These are phyloP conservation scores for Lepidonotus clava DNA, from an alignment of 2,888 invertebrate species.

Conservation along the genomic window DNA sequence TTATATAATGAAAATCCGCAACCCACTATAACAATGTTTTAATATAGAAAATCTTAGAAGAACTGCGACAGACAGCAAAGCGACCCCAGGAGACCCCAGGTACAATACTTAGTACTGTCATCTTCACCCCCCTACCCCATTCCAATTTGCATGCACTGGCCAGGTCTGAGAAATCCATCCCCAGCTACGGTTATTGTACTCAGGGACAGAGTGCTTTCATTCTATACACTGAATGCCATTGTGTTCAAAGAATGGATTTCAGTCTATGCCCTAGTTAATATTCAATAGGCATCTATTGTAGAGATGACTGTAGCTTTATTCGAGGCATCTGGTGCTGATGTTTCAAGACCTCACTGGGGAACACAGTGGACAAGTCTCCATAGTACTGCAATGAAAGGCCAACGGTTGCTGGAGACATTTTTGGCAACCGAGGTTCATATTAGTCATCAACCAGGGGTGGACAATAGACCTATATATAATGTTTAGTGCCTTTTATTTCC, in stretches of 20 bases:
- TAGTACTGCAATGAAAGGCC: background rate
- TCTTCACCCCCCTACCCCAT: too few species aligned
- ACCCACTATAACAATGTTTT: too few species aligned
- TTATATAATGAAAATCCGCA: too few species aligned
- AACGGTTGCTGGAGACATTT: background rate
- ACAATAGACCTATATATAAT: background rate
- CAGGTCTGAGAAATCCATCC: too few species aligned
- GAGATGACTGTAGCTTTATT: background rate
- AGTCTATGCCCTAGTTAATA: background rate
- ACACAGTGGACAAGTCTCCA: too few species aligned
- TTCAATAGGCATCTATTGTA: background rate
- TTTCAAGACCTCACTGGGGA: too few species aligned
- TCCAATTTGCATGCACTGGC: too few species aligned
- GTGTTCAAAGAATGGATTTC: background rate
- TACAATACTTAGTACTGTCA: background rate
- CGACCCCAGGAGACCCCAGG: background rate
- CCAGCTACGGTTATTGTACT: background rate
- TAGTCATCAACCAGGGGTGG: background rate
- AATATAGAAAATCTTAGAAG: too few species aligned
- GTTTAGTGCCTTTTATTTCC: background rate
- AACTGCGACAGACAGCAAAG: too few species aligned
- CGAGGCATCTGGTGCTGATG: background rate
- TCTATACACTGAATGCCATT: background rate
- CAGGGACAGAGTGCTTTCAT: background rate
- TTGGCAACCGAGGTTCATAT: background rate